phyloP scores from a whole-genome alignment of 1,140 invertebrate genomes.

The Pararge aegeria region DNA sequence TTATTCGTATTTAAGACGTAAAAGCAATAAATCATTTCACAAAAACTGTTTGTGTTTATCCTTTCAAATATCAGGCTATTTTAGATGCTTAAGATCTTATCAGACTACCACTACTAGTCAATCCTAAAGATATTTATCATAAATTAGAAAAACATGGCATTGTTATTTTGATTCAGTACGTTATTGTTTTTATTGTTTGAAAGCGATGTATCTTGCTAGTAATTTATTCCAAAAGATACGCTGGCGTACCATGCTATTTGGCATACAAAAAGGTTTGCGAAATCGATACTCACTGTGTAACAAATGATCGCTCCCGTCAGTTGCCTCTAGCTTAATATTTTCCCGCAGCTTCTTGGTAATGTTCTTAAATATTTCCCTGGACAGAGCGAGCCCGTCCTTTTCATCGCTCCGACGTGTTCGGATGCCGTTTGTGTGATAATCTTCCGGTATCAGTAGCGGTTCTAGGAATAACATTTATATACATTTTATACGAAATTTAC shows the following conservation, averaged over 20 bases:
- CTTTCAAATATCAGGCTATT: too few species aligned
- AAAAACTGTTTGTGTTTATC: too few species aligned
- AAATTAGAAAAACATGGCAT: too few species aligned
- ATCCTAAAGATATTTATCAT: too few species aligned
- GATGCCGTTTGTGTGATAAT: conserved; percentile 48
- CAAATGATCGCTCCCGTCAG: conserved; percentile 66
- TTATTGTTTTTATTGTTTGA: too few species aligned
- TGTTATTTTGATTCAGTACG: too few species aligned
- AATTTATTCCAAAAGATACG: conserved; percentile 2
- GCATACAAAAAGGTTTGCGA: conserved; percentile 19
- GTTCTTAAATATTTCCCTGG: conserved; percentile 78
- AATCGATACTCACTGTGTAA: conserved; percentile 65
- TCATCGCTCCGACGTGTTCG: conserved; percentile 61
- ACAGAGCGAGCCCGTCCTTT: conserved; percentile 71
- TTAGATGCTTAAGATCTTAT: too few species aligned
- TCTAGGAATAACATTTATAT: conserved; percentile 35
- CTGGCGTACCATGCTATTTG: neutral
- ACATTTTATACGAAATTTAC: neutral
- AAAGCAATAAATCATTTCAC: too few species aligned
- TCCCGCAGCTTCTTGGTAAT: conserved; percentile 76
- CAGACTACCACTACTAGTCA: too few species aligned
- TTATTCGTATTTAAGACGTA: too few species aligned
- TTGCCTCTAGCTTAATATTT: conserved; percentile 67
- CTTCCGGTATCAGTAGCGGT: conserved; percentile 57
- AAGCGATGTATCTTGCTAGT: neutral